A percentile compares a stretch with the other conserved stretches of the same genome.
These are phyloP conservation scores for Blastobasis lacticolella DNA, from an alignment of 2,888 invertebrate genomes.

Conservation along the genomic window DNA sequence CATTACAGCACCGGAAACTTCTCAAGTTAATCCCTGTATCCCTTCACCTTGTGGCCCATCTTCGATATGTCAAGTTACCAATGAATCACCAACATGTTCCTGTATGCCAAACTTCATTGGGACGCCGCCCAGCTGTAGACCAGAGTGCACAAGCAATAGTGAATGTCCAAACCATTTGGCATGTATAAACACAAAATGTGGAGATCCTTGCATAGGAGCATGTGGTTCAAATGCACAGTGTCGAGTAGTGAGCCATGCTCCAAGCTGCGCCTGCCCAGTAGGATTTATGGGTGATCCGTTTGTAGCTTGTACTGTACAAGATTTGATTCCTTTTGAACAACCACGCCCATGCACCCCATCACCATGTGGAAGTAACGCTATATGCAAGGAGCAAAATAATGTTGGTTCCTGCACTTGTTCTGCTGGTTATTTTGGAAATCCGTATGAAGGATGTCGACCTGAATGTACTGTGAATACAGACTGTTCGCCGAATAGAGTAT, in stretches of 20 bases:
- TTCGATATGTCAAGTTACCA: conserved; percentile 75
- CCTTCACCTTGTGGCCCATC: conserved; percentile 81
- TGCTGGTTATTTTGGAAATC: conserved; percentile 77
- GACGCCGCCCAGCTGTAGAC: conserved; percentile 80
- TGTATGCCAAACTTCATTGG: conserved; percentile 81
- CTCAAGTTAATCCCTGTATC: conserved; percentile 74
- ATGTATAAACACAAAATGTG: conserved; percentile 82
- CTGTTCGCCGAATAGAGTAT: conserved; percentile 81
- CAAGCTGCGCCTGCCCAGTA: conserved; percentile 78
- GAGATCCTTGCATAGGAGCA: conserved; percentile 81
- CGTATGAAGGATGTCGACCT: conserved; percentile 81
- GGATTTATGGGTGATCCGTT: conserved; percentile 85
- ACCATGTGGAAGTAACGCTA: conserved; percentile 83
- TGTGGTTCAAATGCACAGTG: conserved; percentile 83
- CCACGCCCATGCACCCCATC: conserved; percentile 79
- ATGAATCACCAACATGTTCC: conserved; percentile 79
- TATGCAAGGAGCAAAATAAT: conserved; percentile 79
- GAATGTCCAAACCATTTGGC: conserved; percentile 80
- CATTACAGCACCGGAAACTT: conserved; percentile 46
- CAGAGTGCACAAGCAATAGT: conserved; percentile 82
- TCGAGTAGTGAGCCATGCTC: conserved; percentile 81
- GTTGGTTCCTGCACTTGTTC: conserved; percentile 83
- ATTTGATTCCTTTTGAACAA: conserved; percentile 43
- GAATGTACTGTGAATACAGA: conserved; percentile 84
- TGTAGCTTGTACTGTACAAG: conserved; percentile 68